These are phyloP conservation scores for Dioctria rufipes DNA, from an alignment of 2,888 invertebrate species.

Conservation along the genomic window DNA sequence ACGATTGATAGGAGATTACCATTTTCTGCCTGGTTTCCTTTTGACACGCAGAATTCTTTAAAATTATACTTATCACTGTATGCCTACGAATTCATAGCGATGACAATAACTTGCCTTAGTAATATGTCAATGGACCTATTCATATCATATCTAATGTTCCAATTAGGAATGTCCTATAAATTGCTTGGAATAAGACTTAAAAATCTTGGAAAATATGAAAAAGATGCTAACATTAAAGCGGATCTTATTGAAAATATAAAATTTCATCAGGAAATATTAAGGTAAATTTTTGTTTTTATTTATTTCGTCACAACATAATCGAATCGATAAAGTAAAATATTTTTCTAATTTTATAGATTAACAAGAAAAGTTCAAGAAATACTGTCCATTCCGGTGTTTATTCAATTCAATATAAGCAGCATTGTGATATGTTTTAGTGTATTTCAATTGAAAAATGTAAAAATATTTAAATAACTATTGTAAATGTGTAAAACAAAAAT, in stretches of 20 bases:
- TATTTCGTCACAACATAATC: not conserved
- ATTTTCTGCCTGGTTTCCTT: conserved; percentile 65
- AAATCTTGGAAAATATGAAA: not conserved
- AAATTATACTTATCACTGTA: conserved; percentile 63
- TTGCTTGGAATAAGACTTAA: conserved; percentile 63
- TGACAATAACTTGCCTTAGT: conserved; percentile 61
- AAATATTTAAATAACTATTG: too few relatives aligned
- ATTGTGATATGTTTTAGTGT: conserved; percentile 36
- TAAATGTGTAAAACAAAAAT: too few relatives aligned
- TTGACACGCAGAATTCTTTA: conserved; percentile 62
- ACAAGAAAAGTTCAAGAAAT: conserved; percentile 7
- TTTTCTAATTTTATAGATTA: not conserved
- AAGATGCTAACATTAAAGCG: not conserved
- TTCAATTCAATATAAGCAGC: conserved; percentile 31
- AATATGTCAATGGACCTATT: conserved; percentile 64
- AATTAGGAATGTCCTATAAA: conserved; percentile 63
- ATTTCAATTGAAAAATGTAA: conserved; percentile 37
- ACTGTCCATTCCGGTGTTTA: conserved; percentile 22
- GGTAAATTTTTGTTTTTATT: not conserved
- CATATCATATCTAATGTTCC: conserved; percentile 65
- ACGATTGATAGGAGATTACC: conserved; percentile 61
- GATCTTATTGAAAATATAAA: conserved; percentile 32
- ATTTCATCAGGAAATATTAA: conserved; percentile 19
- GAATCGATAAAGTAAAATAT: too few relatives aligned
- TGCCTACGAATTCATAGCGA: conserved; percentile 63